phyloP scores from a whole-genome alignment of 2,888 invertebrate species.

The Zaprionus lineosus region DNA sequence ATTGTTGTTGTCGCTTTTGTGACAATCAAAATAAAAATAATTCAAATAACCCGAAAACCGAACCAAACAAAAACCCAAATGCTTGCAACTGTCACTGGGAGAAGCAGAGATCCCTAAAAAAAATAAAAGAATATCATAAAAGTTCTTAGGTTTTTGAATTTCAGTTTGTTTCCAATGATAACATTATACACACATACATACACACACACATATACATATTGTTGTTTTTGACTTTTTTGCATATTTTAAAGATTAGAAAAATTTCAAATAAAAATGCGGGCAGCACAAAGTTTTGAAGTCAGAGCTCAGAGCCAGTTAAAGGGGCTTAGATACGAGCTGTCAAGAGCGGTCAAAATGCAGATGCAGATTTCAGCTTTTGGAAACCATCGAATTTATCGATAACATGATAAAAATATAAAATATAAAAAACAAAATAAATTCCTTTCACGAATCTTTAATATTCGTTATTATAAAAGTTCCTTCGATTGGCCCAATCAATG shows the following conservation, averaged over 20 bases:
- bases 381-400: too few species aligned
- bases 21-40: slow-evolving; percentile 72
- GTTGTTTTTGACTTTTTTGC: slow-evolving; percentile 35
- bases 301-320: slow-evolving; percentile 1
- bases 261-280: slow-evolving; percentile 27
- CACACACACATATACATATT: slow-evolving; percentile 1
- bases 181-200: slow-evolving; percentile 10
- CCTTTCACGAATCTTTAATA: too few species aligned
- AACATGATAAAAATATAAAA: too few species aligned
- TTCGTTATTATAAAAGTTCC: too few species aligned
- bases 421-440: too few species aligned
- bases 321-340: too few species aligned
- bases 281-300: slow-evolving; percentile 10
- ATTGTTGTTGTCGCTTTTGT: slow-evolving; percentile 32
- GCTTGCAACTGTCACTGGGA: slow-evolving; percentile 64
- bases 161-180: slow-evolving; percentile 14
- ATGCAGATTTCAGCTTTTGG: too few species aligned
- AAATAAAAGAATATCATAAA: too few species aligned
- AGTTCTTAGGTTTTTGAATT: slow-evolving; percentile 10
- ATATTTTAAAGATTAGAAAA: slow-evolving; percentile 55
- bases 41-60: slow-evolving; percentile 35
- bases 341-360: slow-evolving; percentile 26
- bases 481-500: too few species aligned
- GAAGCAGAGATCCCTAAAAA: slow-evolving; percentile 4
- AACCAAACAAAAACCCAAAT: slow-evolving; percentile 53